Evolutionary conservation across 2,888 invertebrate genomes (phyloP).

Genomic region (Ichneumoninae sp.): DNA sequence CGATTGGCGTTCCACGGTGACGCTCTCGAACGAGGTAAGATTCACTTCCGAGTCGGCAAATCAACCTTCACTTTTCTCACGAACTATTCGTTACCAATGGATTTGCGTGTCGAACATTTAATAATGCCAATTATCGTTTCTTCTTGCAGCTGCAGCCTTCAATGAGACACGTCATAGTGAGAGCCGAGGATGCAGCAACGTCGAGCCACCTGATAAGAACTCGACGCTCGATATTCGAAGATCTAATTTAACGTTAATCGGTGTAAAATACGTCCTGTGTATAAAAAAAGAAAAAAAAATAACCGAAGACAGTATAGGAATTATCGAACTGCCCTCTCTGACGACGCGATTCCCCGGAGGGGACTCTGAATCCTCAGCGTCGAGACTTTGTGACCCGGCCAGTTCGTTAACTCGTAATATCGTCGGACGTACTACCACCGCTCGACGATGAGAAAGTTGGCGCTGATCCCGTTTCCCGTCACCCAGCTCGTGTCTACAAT

Average conservation of each 20-base stretch:
- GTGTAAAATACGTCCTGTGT: constrained; percentile 81
- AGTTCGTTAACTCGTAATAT: constrained; percentile 56
- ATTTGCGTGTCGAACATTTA: neutral
- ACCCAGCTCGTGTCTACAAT: constrained; percentile 34
- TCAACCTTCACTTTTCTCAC: too few relatives aligned
- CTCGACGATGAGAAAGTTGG: constrained; percentile 42
- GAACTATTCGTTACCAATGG: neutral
- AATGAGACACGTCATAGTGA: constrained; percentile 73
- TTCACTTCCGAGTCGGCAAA: neutral
- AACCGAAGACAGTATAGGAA: constrained; percentile 26
- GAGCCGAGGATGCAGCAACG: constrained; percentile 70
- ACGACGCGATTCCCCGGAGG: constrained; percentile 25
- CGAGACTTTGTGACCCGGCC: constrained; percentile 45
- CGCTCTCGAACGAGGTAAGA: constrained; percentile 69
- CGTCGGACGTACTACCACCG: constrained; percentile 29
- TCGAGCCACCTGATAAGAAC: constrained; percentile 69
- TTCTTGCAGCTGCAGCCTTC: constrained; percentile 70
- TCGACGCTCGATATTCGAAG: constrained; percentile 71
- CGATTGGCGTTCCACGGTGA: constrained; percentile 70
- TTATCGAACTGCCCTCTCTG: constrained; percentile 23
- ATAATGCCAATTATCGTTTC: constrained; percentile 50
- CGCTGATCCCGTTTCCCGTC: constrained; percentile 34
- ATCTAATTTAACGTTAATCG: constrained; percentile 77
- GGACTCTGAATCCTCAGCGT: constrained; percentile 23
- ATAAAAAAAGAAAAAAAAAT: constrained; percentile 71